phyloP scores from a whole-genome alignment of 2,113 vertebrate species.

The Saccopteryx leptura region DNA sequence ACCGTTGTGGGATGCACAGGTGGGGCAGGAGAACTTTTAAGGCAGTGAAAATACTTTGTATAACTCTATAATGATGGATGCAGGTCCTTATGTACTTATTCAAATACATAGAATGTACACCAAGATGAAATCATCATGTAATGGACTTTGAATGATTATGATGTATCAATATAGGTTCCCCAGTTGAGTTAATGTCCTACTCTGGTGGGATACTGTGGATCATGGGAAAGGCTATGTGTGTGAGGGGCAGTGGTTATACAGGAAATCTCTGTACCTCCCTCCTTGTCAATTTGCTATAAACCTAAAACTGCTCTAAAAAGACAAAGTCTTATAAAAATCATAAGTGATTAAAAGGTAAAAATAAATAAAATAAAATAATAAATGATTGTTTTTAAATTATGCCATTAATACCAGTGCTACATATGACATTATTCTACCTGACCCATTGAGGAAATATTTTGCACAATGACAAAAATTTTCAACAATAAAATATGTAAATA shows the following conservation, averaged over 20 bases:
- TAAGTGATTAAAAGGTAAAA: neutral
- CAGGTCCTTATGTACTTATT: neutral
- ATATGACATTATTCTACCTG: neutral
- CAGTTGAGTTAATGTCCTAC: neutral
- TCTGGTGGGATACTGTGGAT: neutral
- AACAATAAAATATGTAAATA: constrained; percentile 34
- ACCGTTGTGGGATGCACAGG: neutral
- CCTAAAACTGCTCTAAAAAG: neutral
- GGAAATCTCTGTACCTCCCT: neutral
- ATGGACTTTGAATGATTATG: neutral
- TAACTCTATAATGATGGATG: neutral
- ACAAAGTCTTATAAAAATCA: neutral
- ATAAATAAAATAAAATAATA: neutral
- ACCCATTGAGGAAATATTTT: constrained; percentile 26
- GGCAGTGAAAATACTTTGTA: neutral
- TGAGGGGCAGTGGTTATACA: neutral
- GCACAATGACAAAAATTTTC: neutral
- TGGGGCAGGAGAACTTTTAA: neutral
- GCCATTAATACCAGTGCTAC: neutral
- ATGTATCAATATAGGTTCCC: neutral
- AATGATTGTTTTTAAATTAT: constrained; percentile 12
- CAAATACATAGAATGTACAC: neutral
- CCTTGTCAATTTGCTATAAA: neutral
- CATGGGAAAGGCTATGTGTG: neutral
- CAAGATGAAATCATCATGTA: neutral